Conservation (phyloP, 2,888 invertebrate genomes). For the Rhaphigaster nebulosa region DNA sequence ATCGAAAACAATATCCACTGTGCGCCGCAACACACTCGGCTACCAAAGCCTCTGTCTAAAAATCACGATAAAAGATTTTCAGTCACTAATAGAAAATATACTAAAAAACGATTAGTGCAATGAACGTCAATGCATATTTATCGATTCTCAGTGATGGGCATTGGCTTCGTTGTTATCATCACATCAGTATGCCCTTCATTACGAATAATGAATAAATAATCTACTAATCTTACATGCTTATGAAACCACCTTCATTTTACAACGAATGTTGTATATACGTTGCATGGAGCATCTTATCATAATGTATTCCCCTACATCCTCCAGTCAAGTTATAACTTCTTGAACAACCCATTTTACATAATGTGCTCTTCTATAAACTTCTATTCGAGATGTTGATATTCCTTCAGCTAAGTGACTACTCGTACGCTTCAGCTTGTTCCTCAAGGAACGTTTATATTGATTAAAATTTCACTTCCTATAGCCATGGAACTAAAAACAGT, state of each 20-base stretch:
- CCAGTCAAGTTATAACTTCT: constrained; percentile 14
- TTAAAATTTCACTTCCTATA: not conserved
- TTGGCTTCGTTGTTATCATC: not conserved
- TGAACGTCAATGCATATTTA: not conserved
- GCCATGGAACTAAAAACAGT: not conserved
- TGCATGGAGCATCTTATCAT: not conserved
- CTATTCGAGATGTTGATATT: not conserved
- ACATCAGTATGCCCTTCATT: not conserved
- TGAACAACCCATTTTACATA: not conserved
- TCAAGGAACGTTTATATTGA: not conserved
- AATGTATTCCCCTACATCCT: not conserved
- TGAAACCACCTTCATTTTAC: not conserved
- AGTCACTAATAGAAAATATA: too few relatives aligned
- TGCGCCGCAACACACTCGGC: too few relatives aligned
- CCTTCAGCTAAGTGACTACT: not conserved
- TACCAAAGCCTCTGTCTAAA: too few relatives aligned
- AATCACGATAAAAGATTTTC: too few relatives aligned
- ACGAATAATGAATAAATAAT: constrained; percentile 12
- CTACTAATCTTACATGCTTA: not conserved
- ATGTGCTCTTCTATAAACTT: not conserved
- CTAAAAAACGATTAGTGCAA: too few relatives aligned
- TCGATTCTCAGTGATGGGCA: not conserved
- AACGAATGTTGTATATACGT: not conserved
- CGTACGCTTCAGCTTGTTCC: not conserved
- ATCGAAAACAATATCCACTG: too few relatives aligned